Conservation (phyloP, 2,888 invertebrate genomes). For the Patella ulyssiponensis region DNA sequence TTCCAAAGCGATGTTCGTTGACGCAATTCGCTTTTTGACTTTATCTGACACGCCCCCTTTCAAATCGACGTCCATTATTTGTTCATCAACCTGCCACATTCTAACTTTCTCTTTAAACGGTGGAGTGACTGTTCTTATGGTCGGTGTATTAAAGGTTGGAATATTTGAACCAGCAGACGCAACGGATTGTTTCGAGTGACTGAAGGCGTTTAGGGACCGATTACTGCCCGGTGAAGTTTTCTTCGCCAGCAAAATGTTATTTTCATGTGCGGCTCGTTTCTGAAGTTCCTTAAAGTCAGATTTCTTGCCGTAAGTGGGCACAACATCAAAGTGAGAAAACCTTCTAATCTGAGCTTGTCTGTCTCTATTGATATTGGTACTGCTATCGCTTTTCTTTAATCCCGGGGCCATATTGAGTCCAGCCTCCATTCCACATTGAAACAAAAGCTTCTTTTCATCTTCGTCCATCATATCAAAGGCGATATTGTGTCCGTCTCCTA, state of each 20-base stretch:
- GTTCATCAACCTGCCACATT: slow-evolving; percentile 57
- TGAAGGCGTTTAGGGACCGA: slow-evolving; percentile 11
- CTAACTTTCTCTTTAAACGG: slow-evolving; percentile 32
- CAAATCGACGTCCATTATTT: slow-evolving; percentile 58
- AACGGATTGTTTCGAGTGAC: slow-evolving; percentile 11
- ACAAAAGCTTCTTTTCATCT: slow-evolving; percentile 43
- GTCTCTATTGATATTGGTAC: slow-evolving; percentile 28
- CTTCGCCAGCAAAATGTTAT: background rate
- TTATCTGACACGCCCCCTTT: slow-evolving; percentile 51
- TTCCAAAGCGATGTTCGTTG: slow-evolving; percentile 50
- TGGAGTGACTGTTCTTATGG: slow-evolving; percentile 36
- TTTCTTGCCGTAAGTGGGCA: slow-evolving; percentile 37
- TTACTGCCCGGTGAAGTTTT: slow-evolving; percentile 15
- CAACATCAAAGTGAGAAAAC: slow-evolving; percentile 40
- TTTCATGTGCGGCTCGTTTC: slow-evolving; percentile 39
- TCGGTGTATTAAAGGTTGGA: slow-evolving; percentile 25
- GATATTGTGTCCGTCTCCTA: slow-evolving; percentile 18
- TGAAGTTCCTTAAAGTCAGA: slow-evolving; percentile 49
- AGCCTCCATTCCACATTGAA: slow-evolving; percentile 31
- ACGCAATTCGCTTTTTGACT: slow-evolving; percentile 47
- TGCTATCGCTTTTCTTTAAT: slow-evolving; percentile 46
- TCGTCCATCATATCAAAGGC: slow-evolving; percentile 33
- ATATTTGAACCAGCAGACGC: slow-evolving; percentile 15
- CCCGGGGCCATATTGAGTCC: slow-evolving; percentile 38
- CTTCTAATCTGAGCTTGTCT: slow-evolving; percentile 14